These are phyloP conservation scores for Gonocerus acuteangulatus DNA, from an alignment of 2,888 invertebrate genomes.

Conservation along the genomic window DNA sequence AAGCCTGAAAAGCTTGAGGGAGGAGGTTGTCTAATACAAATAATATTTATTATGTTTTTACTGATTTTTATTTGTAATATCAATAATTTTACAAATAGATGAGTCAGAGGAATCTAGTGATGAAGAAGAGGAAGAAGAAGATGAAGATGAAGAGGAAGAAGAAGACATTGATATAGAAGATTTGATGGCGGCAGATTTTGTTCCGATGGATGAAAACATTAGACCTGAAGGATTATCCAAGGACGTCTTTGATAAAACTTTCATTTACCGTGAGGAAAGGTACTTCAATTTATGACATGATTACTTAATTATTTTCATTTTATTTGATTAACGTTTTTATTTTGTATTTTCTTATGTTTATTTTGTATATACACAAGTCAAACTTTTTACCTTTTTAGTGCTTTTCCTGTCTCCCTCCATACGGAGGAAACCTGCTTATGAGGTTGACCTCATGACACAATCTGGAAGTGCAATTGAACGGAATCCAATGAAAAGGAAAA, in stretches of 20 bases:
- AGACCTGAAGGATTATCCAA: conserved; percentile 66
- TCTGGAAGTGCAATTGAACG: too few relatives aligned
- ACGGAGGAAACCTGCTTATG: too few relatives aligned
- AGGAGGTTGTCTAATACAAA: too few relatives aligned
- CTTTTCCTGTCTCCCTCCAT: too few relatives aligned
- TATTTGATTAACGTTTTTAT: neutral
- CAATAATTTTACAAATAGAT: too few relatives aligned
- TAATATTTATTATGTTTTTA: too few relatives aligned
- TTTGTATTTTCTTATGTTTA: too few relatives aligned
- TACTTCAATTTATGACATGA: neutral
- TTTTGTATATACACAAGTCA: too few relatives aligned
- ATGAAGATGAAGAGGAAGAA: conserved; percentile 46
- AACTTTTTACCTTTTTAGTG: too few relatives aligned
- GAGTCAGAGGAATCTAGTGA: conserved; percentile 45
- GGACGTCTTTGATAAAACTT: conserved; percentile 59
- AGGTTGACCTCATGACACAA: too few relatives aligned
- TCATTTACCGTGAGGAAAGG: conserved; percentile 55
- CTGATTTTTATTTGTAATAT: too few relatives aligned
- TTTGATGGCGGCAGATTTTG: conserved; percentile 1
- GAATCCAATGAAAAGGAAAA: too few relatives aligned
- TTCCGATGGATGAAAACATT: conserved; percentile 55
- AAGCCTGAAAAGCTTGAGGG: conserved; percentile 52
- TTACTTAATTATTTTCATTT: neutral
- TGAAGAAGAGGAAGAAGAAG: conserved; percentile 24
- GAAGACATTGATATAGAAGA: neutral